phyloP scores from a whole-genome alignment of 2,888 invertebrate genomes.

The Drosophila sordidapex region DNA sequence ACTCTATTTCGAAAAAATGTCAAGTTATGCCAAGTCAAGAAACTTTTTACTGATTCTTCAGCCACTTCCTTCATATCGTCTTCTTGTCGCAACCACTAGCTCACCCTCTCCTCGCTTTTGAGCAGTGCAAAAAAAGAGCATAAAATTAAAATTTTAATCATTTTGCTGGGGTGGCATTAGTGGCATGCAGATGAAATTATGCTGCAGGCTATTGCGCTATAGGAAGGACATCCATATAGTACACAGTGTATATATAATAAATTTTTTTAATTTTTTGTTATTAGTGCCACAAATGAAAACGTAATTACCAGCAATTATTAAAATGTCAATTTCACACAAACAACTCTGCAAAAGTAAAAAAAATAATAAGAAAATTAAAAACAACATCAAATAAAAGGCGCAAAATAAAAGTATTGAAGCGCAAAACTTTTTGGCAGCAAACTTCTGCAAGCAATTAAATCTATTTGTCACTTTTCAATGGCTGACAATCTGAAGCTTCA shows the following conservation, averaged over 20 bases:
- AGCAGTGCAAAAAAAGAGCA: constrained; percentile 16
- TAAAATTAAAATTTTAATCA: constrained; percentile 54
- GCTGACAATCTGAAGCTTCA: constrained; percentile 67
- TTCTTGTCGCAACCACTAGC: neutral
- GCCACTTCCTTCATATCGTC: neutral
- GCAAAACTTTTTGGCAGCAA: constrained; percentile 61
- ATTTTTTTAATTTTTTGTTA: neutral
- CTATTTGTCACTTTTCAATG: constrained; percentile 76
- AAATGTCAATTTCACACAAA: constrained; percentile 64
- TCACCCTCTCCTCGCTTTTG: neutral
- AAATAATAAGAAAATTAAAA: neutral
- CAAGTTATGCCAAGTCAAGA: constrained; percentile 10
- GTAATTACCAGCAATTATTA: constrained; percentile 68
- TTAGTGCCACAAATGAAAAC: constrained; percentile 61
- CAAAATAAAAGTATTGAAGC: constrained; percentile 26
- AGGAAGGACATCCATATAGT: constrained; percentile 13
- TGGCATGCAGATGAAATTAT: constrained; percentile 34
- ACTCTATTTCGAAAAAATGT: constrained; percentile 15
- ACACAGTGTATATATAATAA: neutral
- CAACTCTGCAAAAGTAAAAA: constrained; percentile 1
- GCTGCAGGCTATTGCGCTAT: constrained; percentile 33
- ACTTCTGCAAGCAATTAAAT: constrained; percentile 78
- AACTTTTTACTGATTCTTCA: neutral
- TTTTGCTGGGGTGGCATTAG: constrained; percentile 12
- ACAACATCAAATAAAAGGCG: constrained; percentile 2